These are phyloP conservation scores for Melitaea cinxia DNA, from an alignment of 1,140 invertebrate species.

Conservation along the genomic window DNA sequence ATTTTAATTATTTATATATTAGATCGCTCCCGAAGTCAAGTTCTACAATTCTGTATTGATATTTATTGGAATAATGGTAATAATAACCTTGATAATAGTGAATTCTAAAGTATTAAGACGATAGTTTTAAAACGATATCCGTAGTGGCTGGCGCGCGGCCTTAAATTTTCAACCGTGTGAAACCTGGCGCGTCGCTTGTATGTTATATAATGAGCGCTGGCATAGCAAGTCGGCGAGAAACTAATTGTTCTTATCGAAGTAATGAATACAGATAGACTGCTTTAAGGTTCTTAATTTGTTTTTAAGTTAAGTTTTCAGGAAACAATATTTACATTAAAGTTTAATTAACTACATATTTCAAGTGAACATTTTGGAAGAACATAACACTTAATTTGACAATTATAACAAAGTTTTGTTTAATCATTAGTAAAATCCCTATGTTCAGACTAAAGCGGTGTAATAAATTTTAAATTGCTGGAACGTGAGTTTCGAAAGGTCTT, in stretches of 20 bases:
- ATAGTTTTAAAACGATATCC: no score
- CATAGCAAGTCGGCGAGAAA: background rate
- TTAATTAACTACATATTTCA: background rate
- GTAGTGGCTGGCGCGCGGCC: no score
- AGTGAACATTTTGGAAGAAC: background rate
- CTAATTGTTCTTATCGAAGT: constrained; percentile 11
- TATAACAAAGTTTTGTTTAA: background rate
- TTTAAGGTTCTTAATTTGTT: constrained; percentile 7
- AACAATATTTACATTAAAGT: background rate
- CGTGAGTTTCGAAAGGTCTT: constrained; percentile 1
- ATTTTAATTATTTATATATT: no score
- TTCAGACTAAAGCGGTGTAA: constrained; percentile 5
- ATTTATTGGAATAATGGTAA: no score
- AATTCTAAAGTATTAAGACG: no score
- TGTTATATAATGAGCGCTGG: constrained; percentile 1
- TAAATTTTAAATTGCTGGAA: constrained; percentile 2
- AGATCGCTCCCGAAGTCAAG: no score
- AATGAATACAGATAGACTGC: constrained; percentile 6
- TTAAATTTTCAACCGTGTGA: background rate
- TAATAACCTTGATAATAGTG: no score
- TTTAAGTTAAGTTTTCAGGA: background rate
- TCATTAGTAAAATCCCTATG: constrained; percentile 8
- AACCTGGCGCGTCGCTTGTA: background rate
- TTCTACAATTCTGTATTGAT: no score
- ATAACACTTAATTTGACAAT: background rate